Evolutionary conservation across 2,888 invertebrate genomes (phyloP), one percentile per base, ranked within the genome.

Genomic region (Acholoe squamosa): DNA sequence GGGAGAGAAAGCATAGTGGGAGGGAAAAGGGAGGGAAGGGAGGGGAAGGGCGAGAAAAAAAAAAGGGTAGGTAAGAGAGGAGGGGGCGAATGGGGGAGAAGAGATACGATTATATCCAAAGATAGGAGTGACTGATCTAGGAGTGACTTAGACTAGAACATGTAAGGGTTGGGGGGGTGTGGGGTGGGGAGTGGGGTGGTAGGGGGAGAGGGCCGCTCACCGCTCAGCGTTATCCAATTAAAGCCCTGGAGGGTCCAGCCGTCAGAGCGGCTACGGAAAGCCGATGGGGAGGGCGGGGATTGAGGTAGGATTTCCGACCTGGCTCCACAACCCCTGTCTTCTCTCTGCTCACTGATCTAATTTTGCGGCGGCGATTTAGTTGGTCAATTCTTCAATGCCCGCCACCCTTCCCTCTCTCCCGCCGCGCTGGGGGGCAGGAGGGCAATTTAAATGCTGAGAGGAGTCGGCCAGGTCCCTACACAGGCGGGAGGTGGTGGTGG

Each of bases 401-500:
- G 10, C 77, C 33, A 19, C 77, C 34, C 19, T n/a, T 77, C 25
- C 1, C 77, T 61, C 61, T 61, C 61, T 61, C 19, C 61, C 61
- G 3, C 61, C 3, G 61, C 61, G 61, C 3, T n/a, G 22, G 77
- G 34, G 77, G 77, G 7, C 77, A 77, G 77, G 77, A 34, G 31
- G 77, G 77, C 77, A 77, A 77, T 77, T 77, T 77, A 77, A 77
- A 77, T 77, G 77, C 77, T 77, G 77, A 28, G 33, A 77, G 34
- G 25, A 25, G 31, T 3, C 28, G 1, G 77, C 19, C 25, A 28
- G 33, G 34, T 34, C 77, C 25, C 19, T 28, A 28, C 34, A 28
- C 31, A 3, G 77, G 77, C 3, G 28, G 31, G 67, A 67, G n/a
- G 3, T 19, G 77, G 3, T 19, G 77, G 7, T 77, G 28, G 77